phyloP scores from a whole-genome alignment of 2,888 invertebrate genomes.

The Macaria liturata region DNA sequence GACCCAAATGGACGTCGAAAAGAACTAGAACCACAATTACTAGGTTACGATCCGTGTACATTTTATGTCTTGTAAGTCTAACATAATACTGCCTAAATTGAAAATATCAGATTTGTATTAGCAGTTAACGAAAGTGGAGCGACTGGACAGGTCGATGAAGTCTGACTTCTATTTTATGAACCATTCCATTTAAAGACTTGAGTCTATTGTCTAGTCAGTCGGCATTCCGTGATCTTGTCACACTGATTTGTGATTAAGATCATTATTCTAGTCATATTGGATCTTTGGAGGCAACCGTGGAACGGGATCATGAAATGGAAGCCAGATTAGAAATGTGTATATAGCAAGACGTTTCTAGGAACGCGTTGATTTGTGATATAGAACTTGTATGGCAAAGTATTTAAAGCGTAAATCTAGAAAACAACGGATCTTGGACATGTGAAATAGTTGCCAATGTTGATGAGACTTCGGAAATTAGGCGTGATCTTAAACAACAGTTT shows the following conservation, averaged over 20 bases:
- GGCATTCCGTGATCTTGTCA: conserved; percentile 21
- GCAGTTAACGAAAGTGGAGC: conserved; percentile 42
- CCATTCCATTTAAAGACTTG: conserved; percentile 23
- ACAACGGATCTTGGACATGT: no score
- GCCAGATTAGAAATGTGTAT: conserved; percentile 20
- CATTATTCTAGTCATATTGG: conserved; percentile 32
- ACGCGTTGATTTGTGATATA: conserved; percentile 6
- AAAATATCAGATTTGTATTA: conserved; percentile 63
- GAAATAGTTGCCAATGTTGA: no score
- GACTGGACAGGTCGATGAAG: conserved; percentile 11
- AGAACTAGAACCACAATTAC: conserved; percentile 62
- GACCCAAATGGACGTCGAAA: conserved; percentile 32
- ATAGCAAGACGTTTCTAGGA: conserved; percentile 15
- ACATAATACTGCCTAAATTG: conserved; percentile 75
- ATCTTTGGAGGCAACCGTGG: conserved; percentile 18
- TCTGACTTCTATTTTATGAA: conserved; percentile 28
- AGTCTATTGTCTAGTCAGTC: conserved; percentile 21
- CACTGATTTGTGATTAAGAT: no score
- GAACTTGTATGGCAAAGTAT: conserved; percentile 1
- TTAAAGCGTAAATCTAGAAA: no score
- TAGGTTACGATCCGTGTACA: conserved; percentile 64
- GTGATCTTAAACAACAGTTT: no score
- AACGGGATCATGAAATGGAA: conserved; percentile 32
- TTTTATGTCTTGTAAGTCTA: conserved; percentile 65
- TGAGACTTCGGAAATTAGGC: no score